These are phyloP conservation scores for Salticus scenicus DNA, from an alignment of 2,888 invertebrate genomes.

Conservation along the genomic window DNA sequence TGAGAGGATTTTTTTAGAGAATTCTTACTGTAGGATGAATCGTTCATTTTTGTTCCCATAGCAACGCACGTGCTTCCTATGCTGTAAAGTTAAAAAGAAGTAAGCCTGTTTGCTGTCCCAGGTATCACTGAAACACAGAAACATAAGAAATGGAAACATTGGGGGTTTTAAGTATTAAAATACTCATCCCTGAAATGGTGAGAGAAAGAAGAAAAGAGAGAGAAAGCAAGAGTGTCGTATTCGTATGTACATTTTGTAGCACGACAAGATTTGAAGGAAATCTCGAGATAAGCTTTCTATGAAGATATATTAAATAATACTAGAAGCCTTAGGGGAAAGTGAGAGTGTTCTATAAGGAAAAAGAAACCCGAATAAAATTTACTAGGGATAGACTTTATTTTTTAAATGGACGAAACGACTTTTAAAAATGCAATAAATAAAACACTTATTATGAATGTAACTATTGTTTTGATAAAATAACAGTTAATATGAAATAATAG, in stretches of 20 bases:
- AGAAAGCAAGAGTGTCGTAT: too few relatives aligned
- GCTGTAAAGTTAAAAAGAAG: not conserved
- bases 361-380: too few relatives aligned
- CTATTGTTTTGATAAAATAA: too few relatives aligned
- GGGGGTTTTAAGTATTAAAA: constrained; percentile 7
- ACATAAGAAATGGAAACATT: not conserved
- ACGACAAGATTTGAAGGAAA: not conserved
- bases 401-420: too few relatives aligned
- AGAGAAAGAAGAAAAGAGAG: not conserved
- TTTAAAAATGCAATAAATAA: too few relatives aligned
- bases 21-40: not conserved
- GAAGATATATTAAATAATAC: not conserved
- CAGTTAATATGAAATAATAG: too few relatives aligned
- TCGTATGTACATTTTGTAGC: not conserved
- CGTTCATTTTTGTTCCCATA: not conserved
- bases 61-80: not conserved
- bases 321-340: not conserved
- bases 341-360: too few relatives aligned
- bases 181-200: not conserved
- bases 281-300: not conserved
- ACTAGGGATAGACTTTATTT: too few relatives aligned
- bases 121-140: not conserved
- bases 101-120: not conserved
- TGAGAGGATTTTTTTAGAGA: not conserved
- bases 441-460: too few relatives aligned